Conservation (phyloP, 2,113 vertebrate genomes). For the Spheniscus mendiculus region DNA sequence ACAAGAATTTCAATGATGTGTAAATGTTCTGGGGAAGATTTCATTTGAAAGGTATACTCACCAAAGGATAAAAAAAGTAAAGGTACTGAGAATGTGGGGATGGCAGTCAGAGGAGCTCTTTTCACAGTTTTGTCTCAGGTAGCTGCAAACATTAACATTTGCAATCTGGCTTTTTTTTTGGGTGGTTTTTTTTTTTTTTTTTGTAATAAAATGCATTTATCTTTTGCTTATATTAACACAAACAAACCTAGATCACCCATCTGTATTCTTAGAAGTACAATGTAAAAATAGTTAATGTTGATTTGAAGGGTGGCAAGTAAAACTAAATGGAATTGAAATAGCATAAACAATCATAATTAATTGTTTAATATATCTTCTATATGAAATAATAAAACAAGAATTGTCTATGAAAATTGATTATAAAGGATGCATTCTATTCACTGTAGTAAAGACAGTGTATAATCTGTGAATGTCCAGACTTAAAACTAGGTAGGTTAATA, state of each 20-base stretch:
- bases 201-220: not conserved
- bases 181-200: too few relatives aligned
- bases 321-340: not conserved
- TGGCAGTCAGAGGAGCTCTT: not conserved
- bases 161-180: not conserved
- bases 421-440: not conserved
- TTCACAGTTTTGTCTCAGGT: not conserved
- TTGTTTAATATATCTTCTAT: not conserved
- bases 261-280: not conserved
- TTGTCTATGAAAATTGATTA: not conserved
- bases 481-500: constrained; percentile 19
- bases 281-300: not conserved
- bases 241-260: not conserved
- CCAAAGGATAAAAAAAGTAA: not conserved
- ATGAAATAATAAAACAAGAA: not conserved
- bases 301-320: not conserved
- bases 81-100: not conserved
- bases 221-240: not conserved
- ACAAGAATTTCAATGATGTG: not conserved
- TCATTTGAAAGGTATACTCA: not conserved
- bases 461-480: not conserved
- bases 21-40: not conserved
- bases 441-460: not conserved
- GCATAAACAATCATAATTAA: not conserved
- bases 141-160: not conserved